phyloP scores from a whole-genome alignment of 2,797 vertebrate genomes.

The Staurois parvus region DNA sequence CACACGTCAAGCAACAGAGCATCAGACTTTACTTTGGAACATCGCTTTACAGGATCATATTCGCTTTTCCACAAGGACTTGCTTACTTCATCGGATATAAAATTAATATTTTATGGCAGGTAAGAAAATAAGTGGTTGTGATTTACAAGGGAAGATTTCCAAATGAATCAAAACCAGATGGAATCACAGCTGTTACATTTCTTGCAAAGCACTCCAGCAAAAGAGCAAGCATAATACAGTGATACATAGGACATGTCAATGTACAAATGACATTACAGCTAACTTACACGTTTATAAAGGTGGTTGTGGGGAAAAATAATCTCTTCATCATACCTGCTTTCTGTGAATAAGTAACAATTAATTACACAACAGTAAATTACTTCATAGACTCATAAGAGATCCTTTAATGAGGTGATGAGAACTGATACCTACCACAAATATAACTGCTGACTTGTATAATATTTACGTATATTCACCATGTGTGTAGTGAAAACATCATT shows the following conservation, averaged over 20 bases:
- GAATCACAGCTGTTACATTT: constrained; percentile 20
- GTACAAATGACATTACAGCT: neutral
- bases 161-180: constrained; percentile 32
- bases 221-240: neutral
- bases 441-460: no score
- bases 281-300: neutral
- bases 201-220: neutral
- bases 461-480: no score
- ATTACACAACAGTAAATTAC: no score
- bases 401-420: no score
- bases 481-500: no score
- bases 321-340: no score
- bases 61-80: constrained; percentile 39
- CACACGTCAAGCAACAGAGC: neutral
- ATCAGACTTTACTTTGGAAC: constrained; percentile 5
- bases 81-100: neutral
- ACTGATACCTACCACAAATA: no score
- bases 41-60: constrained; percentile 1
- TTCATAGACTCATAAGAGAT: no score
- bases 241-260: neutral
- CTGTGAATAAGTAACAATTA: no score
- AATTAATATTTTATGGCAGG: constrained; percentile 30
- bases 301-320: no score
- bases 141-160: constrained; percentile 7
- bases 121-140: constrained; percentile 16